Conservation (phyloP, 2,888 invertebrate genomes). For the Dynastes hyllus region DNA sequence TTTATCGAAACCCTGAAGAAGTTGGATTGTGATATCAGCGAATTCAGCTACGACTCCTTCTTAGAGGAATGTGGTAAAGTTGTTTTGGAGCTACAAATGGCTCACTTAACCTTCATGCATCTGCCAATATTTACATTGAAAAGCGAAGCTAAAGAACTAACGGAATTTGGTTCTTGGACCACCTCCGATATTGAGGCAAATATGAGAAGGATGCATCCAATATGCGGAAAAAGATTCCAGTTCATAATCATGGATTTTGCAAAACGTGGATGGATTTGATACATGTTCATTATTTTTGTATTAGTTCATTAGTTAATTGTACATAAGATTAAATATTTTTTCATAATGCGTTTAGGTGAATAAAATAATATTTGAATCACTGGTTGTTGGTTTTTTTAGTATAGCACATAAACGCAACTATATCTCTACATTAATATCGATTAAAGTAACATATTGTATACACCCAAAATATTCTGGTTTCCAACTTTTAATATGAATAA, state of each 20-base stretch:
- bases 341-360: background rate
- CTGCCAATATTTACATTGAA: slow-evolving; percentile 67
- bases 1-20: slow-evolving; percentile 63
- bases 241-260: slow-evolving; percentile 47
- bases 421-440: no score
- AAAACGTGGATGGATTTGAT: slow-evolving; percentile 45
- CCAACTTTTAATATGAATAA: no score
- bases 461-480: no score
- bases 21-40: slow-evolving; percentile 60
- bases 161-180: slow-evolving; percentile 59
- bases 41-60: slow-evolving; percentile 68
- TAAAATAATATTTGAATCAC: background rate
- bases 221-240: slow-evolving; percentile 40
- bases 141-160: slow-evolving; percentile 65
- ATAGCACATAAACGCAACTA: no score
- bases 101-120: slow-evolving; percentile 70
- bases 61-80: slow-evolving; percentile 66
- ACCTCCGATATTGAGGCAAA: slow-evolving; percentile 25
- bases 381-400: no score
- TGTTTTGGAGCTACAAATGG: slow-evolving; percentile 66
- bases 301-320: slow-evolving; percentile 2
- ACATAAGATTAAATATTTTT: background rate
- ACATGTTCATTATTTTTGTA: background rate
- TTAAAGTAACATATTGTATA: no score
- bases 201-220: slow-evolving; percentile 21